Conservation (phyloP, 2,888 invertebrate genomes). For the Drosophila cracens region DNA sequence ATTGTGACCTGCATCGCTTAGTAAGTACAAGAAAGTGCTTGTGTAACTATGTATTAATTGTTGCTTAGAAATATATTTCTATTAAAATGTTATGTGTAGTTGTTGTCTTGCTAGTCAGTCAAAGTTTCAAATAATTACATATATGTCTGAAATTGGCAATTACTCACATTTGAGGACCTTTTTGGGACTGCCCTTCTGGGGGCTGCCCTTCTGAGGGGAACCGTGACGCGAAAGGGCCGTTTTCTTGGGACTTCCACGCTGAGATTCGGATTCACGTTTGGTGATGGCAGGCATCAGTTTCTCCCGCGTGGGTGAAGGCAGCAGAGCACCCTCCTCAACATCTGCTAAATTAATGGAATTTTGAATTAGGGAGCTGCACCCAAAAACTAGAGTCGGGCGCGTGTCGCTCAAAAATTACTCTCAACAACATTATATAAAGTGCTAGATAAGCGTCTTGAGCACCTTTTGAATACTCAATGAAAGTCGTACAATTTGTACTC, state of each 20-base stretch:
- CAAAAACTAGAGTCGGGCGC: not conserved
- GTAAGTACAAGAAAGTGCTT: conserved; percentile 54
- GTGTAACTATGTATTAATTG: conserved; percentile 48
- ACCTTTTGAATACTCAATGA: not conserved
- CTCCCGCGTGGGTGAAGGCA: conserved; percentile 90
- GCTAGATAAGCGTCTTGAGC: not conserved
- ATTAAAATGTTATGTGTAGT: conserved; percentile 44
- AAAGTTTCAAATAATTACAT: not conserved
- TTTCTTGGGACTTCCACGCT: conserved; percentile 85
- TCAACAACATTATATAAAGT: not conserved
- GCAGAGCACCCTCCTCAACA: conserved; percentile 88
- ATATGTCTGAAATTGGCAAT: not conserved
- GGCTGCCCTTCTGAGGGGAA: conserved; percentile 86
- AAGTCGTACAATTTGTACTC: not conserved
- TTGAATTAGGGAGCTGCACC: not conserved
- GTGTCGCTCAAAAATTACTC: not conserved
- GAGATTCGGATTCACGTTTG: conserved; percentile 85
- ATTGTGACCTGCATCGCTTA: conserved; percentile 50
- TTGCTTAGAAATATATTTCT: conserved; percentile 58
- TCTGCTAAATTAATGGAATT: conserved; percentile 72
- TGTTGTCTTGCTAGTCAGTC: conserved; percentile 36
- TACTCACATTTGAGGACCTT: conserved; percentile 85
- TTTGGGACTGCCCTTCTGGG: conserved; percentile 87
- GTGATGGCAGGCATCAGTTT: conserved; percentile 89
- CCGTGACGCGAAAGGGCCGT: conserved; percentile 84